These are phyloP conservation scores for Ophthalmolycus amberensis DNA, from an alignment of 2,113 vertebrate genomes.

Conservation along the genomic window DNA sequence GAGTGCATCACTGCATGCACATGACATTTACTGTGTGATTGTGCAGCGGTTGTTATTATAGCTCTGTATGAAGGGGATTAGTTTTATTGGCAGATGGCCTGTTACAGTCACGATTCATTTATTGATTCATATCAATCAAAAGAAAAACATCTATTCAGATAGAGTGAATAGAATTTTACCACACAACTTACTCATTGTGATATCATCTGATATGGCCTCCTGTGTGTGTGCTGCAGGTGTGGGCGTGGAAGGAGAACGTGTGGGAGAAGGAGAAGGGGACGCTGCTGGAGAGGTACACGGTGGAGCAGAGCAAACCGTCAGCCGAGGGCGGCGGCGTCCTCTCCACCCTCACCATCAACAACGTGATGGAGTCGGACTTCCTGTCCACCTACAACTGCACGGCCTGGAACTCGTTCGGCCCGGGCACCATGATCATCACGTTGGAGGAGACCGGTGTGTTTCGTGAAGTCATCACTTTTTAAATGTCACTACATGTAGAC, in stretches of 20 bases:
- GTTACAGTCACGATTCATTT: neutral
- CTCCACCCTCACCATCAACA: slow-evolving; percentile 96
- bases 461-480: neutral
- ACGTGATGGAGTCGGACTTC: slow-evolving; percentile 93
- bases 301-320: slow-evolving; percentile 88
- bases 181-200: neutral
- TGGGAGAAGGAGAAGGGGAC: slow-evolving; percentile 90
- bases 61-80: neutral
- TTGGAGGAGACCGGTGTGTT: slow-evolving; percentile 88
- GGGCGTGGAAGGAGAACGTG: slow-evolving; percentile 97
- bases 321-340: slow-evolving; percentile 87
- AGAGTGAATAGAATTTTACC: neutral
- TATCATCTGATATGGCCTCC: neutral
- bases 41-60: neutral
- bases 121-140: neutral
- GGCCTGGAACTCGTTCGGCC: slow-evolving; percentile 94
- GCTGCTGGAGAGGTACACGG: slow-evolving; percentile 92
- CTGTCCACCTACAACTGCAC: slow-evolving; percentile 98
- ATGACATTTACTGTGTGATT: neutral
- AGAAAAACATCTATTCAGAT: neutral
- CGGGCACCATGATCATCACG: slow-evolving; percentile 93
- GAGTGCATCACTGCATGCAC: neutral
- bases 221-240: slow-evolving; percentile 83
- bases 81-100: neutral
- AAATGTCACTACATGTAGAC: no score